Evolutionary conservation across 1,140 invertebrate genomes (phyloP).

Genomic region (Tetragnatha versicolor): DNA sequence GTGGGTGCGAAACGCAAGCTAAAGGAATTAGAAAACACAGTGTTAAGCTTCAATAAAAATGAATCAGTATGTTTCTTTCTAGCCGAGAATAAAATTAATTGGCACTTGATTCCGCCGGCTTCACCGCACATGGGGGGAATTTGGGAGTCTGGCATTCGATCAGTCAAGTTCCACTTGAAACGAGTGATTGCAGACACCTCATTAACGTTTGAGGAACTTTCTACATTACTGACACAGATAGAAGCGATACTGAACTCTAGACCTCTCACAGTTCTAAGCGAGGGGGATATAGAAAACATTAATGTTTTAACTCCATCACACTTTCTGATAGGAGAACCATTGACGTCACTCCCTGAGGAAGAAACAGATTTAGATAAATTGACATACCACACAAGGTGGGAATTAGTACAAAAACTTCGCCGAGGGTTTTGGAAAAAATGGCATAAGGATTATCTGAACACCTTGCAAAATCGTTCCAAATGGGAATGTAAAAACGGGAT

Average conservation of each 20-base stretch:
- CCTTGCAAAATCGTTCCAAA: conserved; percentile 47
- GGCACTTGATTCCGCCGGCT: conserved; percentile 64
- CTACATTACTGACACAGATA: conserved; percentile 59
- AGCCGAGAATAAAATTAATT: conserved; percentile 56
- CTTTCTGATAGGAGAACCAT: conserved; percentile 46
- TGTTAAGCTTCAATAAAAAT: not conserved
- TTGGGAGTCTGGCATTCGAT: conserved; percentile 52
- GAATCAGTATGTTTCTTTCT: conserved; percentile 15
- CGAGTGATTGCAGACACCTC: conserved; percentile 15
- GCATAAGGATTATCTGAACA: conserved; percentile 27
- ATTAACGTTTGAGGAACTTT: conserved; percentile 59
- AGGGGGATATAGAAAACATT: conserved; percentile 59
- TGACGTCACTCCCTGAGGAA: not conserved
- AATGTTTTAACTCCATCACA: conserved; percentile 59
- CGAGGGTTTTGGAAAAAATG: conserved; percentile 44
- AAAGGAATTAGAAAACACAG: not conserved
- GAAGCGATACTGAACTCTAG: conserved; percentile 62
- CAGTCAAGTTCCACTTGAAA: conserved; percentile 57
- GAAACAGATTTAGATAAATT: not conserved
- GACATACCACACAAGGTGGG: conserved; percentile 16
- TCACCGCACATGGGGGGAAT: conserved; percentile 62
- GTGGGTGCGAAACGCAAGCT: conserved; percentile 8
- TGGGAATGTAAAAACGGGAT: not conserved
- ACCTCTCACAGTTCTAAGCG: conserved; percentile 57
- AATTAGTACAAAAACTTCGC: not conserved